Percentiles rank a stretch among this genome's conserved stretches.
These are phyloP conservation scores for Drepana falcataria DNA, from an alignment of 2,888 invertebrate genomes.

Conservation along the genomic window DNA sequence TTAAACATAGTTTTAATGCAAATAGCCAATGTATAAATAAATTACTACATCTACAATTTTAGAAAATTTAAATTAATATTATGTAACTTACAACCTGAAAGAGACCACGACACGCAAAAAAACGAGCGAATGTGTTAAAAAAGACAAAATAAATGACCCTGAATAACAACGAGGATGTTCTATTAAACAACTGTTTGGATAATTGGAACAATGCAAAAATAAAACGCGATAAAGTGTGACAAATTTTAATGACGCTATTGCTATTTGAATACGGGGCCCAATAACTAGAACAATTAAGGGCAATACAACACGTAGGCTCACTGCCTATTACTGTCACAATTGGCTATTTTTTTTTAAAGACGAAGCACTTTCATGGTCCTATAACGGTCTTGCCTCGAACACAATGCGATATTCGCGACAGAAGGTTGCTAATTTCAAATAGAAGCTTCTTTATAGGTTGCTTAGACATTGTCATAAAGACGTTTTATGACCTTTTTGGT, in stretches of 20 bases:
- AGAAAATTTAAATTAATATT: too few species aligned
- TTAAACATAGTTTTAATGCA: too few species aligned
- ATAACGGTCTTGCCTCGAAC: slow-evolving; percentile 25
- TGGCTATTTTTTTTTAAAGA: slow-evolving; percentile 5
- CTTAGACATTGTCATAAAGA: not conserved
- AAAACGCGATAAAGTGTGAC: not conserved
- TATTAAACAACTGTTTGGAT: not conserved
- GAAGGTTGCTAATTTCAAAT: slow-evolving; percentile 22
- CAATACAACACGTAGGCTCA: slow-evolving; percentile 23
- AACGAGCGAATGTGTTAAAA: too few species aligned
- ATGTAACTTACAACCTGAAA: too few species aligned
- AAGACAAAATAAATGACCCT: too few species aligned
- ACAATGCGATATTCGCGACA: slow-evolving; percentile 24
- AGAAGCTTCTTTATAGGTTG: slow-evolving; percentile 11
- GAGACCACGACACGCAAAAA: too few species aligned
- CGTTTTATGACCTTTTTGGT: not conserved
- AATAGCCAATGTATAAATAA: too few species aligned
- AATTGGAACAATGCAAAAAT: not conserved
- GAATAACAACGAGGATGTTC: too few species aligned
- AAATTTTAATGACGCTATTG: slow-evolving; percentile 18
- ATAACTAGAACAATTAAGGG: slow-evolving; percentile 27
- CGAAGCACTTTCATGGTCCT: not conserved
- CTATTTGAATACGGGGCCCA: slow-evolving; percentile 16
- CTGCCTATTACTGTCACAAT: slow-evolving; percentile 16
- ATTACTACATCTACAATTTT: too few species aligned